Percentiles rank a stretch among this genome's conserved stretches.
phyloP scores from a whole-genome alignment of 2,888 invertebrate species.

The Liopterus haemorrhoidalis region DNA sequence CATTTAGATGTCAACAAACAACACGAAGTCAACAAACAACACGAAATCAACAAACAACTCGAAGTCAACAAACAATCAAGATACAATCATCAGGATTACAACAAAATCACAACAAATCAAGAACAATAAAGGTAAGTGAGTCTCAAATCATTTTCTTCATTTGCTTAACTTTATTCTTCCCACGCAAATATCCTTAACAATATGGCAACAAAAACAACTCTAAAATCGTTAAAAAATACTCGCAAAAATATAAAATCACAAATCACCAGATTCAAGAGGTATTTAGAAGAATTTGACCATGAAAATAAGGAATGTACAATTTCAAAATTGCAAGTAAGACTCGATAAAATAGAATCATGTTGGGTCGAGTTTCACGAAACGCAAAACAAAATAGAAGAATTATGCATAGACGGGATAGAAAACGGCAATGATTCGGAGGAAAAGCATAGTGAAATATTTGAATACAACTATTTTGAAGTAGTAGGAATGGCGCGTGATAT shows the following conservation, averaged over 20 bases:
- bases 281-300: neutral
- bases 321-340: neutral
- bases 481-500: too few relatives aligned
- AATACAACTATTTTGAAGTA: neutral
- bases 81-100: too few relatives aligned
- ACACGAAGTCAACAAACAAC: too few relatives aligned
- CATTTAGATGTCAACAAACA: too few relatives aligned
- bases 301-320: neutral
- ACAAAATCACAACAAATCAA: too few relatives aligned
- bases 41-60: too few relatives aligned
- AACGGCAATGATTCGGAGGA: conserved; percentile 2
- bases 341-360: neutral
- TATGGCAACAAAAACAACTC: too few relatives aligned
- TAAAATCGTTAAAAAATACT: conserved; percentile 3
- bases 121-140: too few relatives aligned
- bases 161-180: too few relatives aligned
- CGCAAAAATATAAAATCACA: neutral
- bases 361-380: neutral
- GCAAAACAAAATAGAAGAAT: neutral
- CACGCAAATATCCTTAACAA: too few relatives aligned
- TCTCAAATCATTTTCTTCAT: too few relatives aligned
- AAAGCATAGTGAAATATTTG: neutral
- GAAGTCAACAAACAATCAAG: too few relatives aligned
- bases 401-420: neutral
- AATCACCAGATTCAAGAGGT: neutral